Conservation (phyloP, 2,888 invertebrate genomes). For the Peribatodes rhomboidaria region DNA sequence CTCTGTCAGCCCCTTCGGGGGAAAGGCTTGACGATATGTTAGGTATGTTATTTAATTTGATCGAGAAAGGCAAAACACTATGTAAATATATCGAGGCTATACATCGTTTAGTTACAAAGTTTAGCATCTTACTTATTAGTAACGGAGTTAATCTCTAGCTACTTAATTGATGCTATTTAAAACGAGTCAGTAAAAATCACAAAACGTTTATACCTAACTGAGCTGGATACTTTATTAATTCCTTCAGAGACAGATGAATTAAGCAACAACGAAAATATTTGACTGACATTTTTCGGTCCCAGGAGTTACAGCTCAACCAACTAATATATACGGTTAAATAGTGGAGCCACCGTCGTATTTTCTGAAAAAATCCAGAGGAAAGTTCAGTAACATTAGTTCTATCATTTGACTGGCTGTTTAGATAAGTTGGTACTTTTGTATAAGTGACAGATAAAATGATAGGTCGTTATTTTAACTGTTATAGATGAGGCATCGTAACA, state of each 20-base stretch:
- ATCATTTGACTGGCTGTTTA: not conserved
- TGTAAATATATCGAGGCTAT: too few relatives aligned
- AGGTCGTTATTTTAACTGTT: conserved; percentile 13
- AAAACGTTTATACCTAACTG: not conserved
- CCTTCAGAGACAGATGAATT: not conserved
- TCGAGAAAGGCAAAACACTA: too few relatives aligned
- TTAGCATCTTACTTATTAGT: too few relatives aligned
- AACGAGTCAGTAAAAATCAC: not conserved
- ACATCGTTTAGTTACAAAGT: too few relatives aligned
- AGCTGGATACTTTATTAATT: not conserved
- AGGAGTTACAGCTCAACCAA: not conserved
- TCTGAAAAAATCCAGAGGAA: not conserved
- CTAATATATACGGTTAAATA: not conserved
- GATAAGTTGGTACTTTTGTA: not conserved
- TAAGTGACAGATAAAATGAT: conserved; percentile 13
- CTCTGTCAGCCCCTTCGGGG: too few relatives aligned
- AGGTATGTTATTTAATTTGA: too few relatives aligned
- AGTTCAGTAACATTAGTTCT: not conserved
- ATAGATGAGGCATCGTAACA: conserved; percentile 7
- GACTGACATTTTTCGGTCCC: conserved; percentile 9
- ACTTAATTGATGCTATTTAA: too few relatives aligned
- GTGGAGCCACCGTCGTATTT: not conserved
- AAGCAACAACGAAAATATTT: conserved; percentile 6
- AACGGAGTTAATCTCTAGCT: too few relatives aligned
- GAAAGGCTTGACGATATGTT: too few relatives aligned